phyloP scores from a whole-genome alignment of 2,797 vertebrate species.

The Sternotherus odoratus region DNA sequence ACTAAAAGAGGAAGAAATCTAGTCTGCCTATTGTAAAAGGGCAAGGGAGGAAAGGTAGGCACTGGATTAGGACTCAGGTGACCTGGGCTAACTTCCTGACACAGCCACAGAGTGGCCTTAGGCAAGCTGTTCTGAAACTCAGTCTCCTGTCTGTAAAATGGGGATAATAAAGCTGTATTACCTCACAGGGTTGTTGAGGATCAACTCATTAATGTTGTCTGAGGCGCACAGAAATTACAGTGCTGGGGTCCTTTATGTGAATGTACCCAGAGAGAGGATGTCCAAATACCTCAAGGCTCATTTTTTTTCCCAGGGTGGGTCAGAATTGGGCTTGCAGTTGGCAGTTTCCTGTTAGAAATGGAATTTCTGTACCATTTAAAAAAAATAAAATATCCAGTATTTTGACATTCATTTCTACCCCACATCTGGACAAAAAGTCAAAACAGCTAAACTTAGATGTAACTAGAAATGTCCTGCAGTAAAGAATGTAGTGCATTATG shows the following conservation, averaged over 20 bases:
- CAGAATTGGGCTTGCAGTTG: neutral
- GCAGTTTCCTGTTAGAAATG: neutral
- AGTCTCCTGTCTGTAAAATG: slow-evolving; percentile 54
- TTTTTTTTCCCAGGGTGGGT: slow-evolving; percentile 18
- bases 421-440: slow-evolving; percentile 15
- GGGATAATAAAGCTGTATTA: slow-evolving; percentile 31
- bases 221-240: neutral
- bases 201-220: slow-evolving; percentile 50
- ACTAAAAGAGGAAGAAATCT: neutral
- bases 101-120: slow-evolving; percentile 46
- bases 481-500: neutral
- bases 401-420: neutral
- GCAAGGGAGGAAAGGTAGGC: neutral
- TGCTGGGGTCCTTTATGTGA: slow-evolving; percentile 25
- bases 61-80: slow-evolving; percentile 37
- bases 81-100: slow-evolving; percentile 37
- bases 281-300: slow-evolving; percentile 13
- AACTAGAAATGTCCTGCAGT: neutral
- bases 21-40: neutral
- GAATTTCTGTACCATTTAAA: slow-evolving; percentile 2
- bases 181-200: slow-evolving; percentile 21
- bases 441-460: neutral
- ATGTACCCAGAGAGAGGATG: slow-evolving; percentile 1
- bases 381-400: neutral
- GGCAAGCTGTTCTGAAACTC: slow-evolving; percentile 62